phyloP scores from a whole-genome alignment of 2,888 invertebrate species.

The Epirrita christyi region DNA sequence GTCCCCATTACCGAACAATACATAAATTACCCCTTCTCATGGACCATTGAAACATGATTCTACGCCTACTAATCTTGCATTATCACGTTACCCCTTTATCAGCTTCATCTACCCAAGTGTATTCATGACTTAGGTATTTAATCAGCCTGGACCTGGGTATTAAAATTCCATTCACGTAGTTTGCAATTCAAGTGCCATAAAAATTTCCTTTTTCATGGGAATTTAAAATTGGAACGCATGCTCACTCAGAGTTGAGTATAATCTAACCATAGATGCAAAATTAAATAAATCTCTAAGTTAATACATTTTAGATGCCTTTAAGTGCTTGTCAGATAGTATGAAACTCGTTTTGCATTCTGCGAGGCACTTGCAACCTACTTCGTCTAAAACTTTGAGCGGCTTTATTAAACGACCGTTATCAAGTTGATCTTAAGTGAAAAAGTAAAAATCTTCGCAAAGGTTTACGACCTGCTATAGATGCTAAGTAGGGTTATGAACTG shows the following conservation, averaged over 20 bases:
- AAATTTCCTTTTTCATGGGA: too few relatives aligned
- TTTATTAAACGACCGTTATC: constrained; percentile 54
- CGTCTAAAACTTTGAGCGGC: constrained; percentile 57
- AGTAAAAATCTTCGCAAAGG: constrained; percentile 35
- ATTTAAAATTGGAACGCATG: too few relatives aligned
- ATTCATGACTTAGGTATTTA: too few relatives aligned
- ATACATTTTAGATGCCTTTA: background rate
- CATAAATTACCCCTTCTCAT: constrained; percentile 20
- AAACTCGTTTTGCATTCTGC: constrained; percentile 49
- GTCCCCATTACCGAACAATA: constrained; percentile 8
- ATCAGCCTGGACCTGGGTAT: too few relatives aligned
- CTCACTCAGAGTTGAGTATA: too few relatives aligned
- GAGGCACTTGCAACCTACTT: constrained; percentile 53
- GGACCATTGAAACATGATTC: background rate
- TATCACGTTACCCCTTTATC: background rate
- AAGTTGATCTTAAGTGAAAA: constrained; percentile 43
- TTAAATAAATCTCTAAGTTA: too few relatives aligned
- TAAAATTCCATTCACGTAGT: too few relatives aligned
- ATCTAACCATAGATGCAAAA: too few relatives aligned
- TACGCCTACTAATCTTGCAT: background rate
- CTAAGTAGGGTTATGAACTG: constrained; percentile 29
- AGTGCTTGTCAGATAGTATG: background rate
- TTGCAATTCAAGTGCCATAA: too few relatives aligned
- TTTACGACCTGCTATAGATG: constrained; percentile 37
- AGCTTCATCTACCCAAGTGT: too few relatives aligned